These are phyloP conservation scores for Echinops telfairi DNA, from an alignment of 2,113 vertebrate genomes.

Conservation along the genomic window DNA sequence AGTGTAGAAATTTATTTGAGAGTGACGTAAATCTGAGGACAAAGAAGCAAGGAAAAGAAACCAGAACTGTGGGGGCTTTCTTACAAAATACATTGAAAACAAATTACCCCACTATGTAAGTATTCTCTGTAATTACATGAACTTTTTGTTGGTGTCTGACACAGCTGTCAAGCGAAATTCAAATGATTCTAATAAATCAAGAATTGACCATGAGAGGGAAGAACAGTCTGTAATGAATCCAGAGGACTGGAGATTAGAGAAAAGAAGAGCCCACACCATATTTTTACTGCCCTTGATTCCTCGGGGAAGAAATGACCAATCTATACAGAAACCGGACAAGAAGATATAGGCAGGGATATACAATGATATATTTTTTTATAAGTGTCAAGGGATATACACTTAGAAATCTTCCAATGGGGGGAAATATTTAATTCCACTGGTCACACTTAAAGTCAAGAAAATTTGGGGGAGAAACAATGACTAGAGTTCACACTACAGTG, in stretches of 20 bases:
- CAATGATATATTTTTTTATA: neutral
- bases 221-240: slow-evolving; percentile 5
- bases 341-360: neutral
- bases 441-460: slow-evolving; percentile 23
- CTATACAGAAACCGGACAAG: rapidly evolving
- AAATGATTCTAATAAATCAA: slow-evolving; percentile 59
- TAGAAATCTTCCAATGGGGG: neutral
- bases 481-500: neutral
- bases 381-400: neutral
- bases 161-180: neutral
- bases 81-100: slow-evolving; percentile 41
- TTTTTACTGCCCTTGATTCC: neutral
- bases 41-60: neutral
- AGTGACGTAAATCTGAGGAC: neutral
- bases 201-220: neutral
- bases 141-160: slow-evolving; percentile 35
- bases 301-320: neutral
- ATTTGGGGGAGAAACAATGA: neutral
- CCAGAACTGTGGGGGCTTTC: neutral
- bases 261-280: neutral
- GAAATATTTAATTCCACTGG: slow-evolving; percentile 3
- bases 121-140: slow-evolving; percentile 50
- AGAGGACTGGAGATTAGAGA: neutral
- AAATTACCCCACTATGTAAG: slow-evolving; percentile 42
- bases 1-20: neutral